Evolutionary conservation across 2,888 invertebrate genomes (phyloP), one percentile per base, ranked within the genome.

Genomic region (Biston betularia): DNA sequence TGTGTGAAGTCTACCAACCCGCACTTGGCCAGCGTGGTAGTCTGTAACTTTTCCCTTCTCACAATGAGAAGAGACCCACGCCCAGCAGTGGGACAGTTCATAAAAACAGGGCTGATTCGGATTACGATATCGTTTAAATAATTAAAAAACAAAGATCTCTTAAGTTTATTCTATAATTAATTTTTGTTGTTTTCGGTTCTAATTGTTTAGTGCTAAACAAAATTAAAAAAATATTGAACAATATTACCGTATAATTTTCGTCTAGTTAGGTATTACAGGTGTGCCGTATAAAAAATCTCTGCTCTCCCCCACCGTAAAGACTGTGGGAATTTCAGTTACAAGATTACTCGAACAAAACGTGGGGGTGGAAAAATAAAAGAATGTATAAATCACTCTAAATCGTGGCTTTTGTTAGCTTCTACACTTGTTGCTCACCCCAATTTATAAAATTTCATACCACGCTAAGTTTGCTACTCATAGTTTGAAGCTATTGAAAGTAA

Each of bases 301-400:
- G 0, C 40, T n/a, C 52, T 50, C 73, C 80, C 80, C 75, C 75
- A 66, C 65, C 65, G 74, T 58, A 63, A 65, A 52, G 75, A 87
- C 87, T 91, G 91, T 93, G 93, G 90, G 93, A 93, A 93, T 90
- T 90, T 93, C 92, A 87, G 92, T 93, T 93, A 89, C 84, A 79
- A 84, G 82, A 86, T 87, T 83, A 81, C 79, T 82, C 77, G 74
- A 84, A 82, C 79, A 82, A 75, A 80, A 84, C 77, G 80, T 70
- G 89, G 78, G 91, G 92, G 90, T 89, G 90, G 88, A 89, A 89
- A 90, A 38, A 90, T 89, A 90, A 92, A 88, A 80, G 87, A 83
- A 84, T 86, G 81, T 86, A 92, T 92, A 93, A 93, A 93, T 92
- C 93, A 92, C 87, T 89, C 89, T 89, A 92, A 92, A 92, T 92